A percentile compares a stretch with the other conserved stretches of the same genome.
phyloP scores from a whole-genome alignment of 2,113 vertebrate genomes.

The Eretmodus cyanostictus region DNA sequence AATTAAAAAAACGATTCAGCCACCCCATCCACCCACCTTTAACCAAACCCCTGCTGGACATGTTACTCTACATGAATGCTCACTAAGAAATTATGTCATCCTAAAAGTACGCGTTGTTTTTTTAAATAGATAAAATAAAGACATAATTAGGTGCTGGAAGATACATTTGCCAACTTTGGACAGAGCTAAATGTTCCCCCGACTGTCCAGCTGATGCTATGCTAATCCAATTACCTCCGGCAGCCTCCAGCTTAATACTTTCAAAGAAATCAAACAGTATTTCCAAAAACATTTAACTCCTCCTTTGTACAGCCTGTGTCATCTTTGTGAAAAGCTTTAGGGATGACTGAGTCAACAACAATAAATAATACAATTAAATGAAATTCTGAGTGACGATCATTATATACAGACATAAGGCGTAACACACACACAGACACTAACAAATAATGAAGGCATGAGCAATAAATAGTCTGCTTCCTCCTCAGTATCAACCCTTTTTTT shows the following conservation, averaged over 20 bases:
- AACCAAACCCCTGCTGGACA: not conserved
- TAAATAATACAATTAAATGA: not conserved
- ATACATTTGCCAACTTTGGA: not conserved
- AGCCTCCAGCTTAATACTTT: not conserved
- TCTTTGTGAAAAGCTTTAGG: not conserved
- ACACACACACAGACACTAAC: not conserved
- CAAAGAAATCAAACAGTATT: not conserved
- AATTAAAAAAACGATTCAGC: not conserved
- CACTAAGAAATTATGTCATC: not conserved
- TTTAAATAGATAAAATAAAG: not conserved
- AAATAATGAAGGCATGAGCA: not conserved
- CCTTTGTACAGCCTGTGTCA: not conserved
- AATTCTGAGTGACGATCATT: not conserved
- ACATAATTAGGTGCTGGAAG: not conserved
- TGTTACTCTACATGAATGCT: not conserved
- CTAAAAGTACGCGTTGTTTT: not conserved
- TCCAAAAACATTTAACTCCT: not conserved
- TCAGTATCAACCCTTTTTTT: not conserved
- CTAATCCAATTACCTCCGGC: not conserved
- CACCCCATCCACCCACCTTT: not conserved
- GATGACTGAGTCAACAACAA: not conserved
- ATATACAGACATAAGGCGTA: not conserved
- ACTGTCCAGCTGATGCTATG: not conserved
- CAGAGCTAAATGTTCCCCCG: not conserved
- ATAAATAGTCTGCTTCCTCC: not conserved